Conservation (phyloP, 2,113 vertebrate species). For the Blennius ocellaris region DNA sequence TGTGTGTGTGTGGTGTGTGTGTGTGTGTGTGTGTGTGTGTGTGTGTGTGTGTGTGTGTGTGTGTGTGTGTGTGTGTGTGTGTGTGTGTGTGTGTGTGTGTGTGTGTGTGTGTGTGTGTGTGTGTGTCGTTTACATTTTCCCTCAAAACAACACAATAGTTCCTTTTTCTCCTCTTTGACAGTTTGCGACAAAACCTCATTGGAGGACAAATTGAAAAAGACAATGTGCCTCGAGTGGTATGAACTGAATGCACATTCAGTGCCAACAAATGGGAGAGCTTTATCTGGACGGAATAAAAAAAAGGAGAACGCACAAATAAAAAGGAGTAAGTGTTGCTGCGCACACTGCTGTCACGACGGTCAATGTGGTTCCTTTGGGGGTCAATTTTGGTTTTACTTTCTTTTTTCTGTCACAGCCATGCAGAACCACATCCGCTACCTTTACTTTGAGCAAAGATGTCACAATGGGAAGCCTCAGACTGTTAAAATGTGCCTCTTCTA, state of each 20-base stretch:
- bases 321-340: slow-evolving; percentile 35
- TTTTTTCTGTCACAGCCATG: slow-evolving; percentile 67
- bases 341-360: too few species aligned
- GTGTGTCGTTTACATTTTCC: background rate
- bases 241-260: slow-evolving; percentile 46
- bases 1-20: slow-evolving; percentile 29
- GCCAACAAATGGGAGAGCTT: slow-evolving; percentile 28
- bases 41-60: background rate
- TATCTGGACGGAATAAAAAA: background rate
- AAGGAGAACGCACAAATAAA: background rate
- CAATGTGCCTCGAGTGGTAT: slow-evolving; percentile 72
- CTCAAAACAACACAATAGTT: background rate
- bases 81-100: slow-evolving; percentile 56
- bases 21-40: slow-evolving; percentile 40
- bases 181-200: slow-evolving; percentile 55
- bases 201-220: background rate
- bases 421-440: slow-evolving; percentile 75
- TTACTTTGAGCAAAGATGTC: slow-evolving; percentile 74
- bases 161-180: slow-evolving; percentile 19
- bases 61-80: slow-evolving; percentile 36
- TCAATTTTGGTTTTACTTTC: background rate
- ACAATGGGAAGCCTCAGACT: slow-evolving; percentile 26
- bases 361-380: too few species aligned
- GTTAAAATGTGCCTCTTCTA: slow-evolving; percentile 74
- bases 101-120: background rate